Evolutionary conservation across 2,113 vertebrate species (phyloP).

Genomic region (Calidris pugnax): DNA sequence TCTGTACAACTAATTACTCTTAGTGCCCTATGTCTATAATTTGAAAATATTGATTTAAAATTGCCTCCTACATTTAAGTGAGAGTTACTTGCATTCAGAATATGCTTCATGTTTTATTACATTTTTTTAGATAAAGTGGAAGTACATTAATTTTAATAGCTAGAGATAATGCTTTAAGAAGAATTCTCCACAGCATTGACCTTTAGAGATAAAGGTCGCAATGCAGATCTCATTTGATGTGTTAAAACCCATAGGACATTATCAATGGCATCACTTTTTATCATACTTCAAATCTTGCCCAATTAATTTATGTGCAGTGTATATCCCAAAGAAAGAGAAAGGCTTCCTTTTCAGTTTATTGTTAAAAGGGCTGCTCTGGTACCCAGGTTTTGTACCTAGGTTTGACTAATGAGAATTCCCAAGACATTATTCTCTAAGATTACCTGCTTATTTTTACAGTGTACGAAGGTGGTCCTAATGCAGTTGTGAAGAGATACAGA

Average conservation of each 20-base stretch:
- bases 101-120: not conserved
- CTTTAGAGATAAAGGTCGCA: not conserved
- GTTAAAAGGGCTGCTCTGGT: not conserved
- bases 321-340: not conserved
- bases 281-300: not conserved
- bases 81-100: not conserved
- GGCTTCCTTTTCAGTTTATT: not conserved
- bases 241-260: not conserved
- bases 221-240: not conserved
- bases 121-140: not conserved
- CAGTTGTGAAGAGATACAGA: not conserved
- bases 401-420: constrained; percentile 9
- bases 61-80: not conserved
- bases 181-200: not conserved
- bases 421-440: not conserved
- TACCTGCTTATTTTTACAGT: constrained; percentile 4
- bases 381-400: not conserved
- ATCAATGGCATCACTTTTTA: not conserved
- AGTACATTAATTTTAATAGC: not conserved
- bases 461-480: not conserved
- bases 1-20: not conserved
- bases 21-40: not conserved
- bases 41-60: constrained; percentile 34
- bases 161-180: not conserved
- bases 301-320: not conserved